phyloP scores from a whole-genome alignment of 2,797 vertebrate species.

The Orientallactaga sibirica region DNA sequence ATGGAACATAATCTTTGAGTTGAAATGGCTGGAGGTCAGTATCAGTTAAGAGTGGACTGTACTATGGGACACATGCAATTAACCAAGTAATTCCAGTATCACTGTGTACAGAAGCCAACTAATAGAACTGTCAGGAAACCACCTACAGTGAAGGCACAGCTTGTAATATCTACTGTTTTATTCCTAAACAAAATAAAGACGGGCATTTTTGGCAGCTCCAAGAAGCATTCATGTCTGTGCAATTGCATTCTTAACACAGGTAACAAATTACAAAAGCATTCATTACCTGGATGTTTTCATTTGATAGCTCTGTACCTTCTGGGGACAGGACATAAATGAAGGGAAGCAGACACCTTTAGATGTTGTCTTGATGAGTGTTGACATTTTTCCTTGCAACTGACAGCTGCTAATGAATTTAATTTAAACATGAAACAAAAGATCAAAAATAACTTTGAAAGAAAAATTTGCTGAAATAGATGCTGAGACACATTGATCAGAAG shows the following conservation, averaged over 20 bases:
- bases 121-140: conserved; percentile 63
- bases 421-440: conserved; percentile 85
- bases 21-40: background rate
- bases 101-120: conserved; percentile 63
- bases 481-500: background rate
- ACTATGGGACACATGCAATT: conserved; percentile 54
- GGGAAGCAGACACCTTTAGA: conserved; percentile 89
- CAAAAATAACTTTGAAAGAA: conserved; percentile 65
- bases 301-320: conserved; percentile 84
- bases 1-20: background rate
- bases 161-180: conserved; percentile 72
- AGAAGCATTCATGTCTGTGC: conserved; percentile 78
- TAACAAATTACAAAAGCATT: conserved; percentile 81
- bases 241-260: conserved; percentile 75
- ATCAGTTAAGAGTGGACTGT: conserved; percentile 20
- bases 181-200: conserved; percentile 74
- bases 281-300: conserved; percentile 72
- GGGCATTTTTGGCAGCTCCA: conserved; percentile 80
- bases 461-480: conserved; percentile 65
- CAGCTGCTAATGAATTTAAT: conserved; percentile 89
- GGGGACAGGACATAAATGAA: conserved; percentile 88
- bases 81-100: conserved; percentile 71
- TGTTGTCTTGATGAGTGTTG: conserved; percentile 86
- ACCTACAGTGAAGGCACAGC: conserved; percentile 59
- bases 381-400: conserved; percentile 85